Evolutionary conservation across 2,888 invertebrate genomes (phyloP), one percentile per base, ranked within the genome.

Genomic region (Drosophila vallismaia): DNA sequence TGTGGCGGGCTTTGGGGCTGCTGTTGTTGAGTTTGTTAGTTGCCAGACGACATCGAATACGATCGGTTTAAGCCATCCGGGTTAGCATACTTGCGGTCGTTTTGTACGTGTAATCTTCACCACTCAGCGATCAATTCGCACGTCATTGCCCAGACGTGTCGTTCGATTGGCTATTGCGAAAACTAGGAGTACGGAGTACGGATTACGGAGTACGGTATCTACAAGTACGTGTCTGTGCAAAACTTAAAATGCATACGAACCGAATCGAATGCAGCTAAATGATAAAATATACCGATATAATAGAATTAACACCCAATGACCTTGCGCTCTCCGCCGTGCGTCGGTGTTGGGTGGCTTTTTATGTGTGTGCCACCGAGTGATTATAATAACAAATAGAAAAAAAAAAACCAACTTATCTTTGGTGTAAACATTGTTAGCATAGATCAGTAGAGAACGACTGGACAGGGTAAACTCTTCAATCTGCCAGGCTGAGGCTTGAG

Each of bases 131-230:
- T 79, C 80, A 74, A 69, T 58, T 55, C 55, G 83, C 71, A 84
- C 79, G 81, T 85, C 86, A 86, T 79, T 72, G 71, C 76, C 36
- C 60, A 83, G 78, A 82, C 86, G 82, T 86, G 83, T 83, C 60
- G 74, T 69, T 73, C 80, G 75, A 78, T 82, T 83, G 78, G 79
- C 71, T 74, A 71, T 71, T 73, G 75, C 68, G 66, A 79, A 74
- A 48, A 54, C 54, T 53, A 46, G 40, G 28, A 63, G 60, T 54
- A 56, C 38, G 31, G 46, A 28, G 28, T 28, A 28, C 28, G 28
- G 62, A 40, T 19, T 19, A 19, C 19, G 31, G 46, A 28, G 28
- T 28, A 28, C 28, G 28, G 46, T 74, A 79, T 76, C 69, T 67
- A 75, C 28, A 86, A 80, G 77, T 86, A 83, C 83, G 83, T 83